Evolutionary conservation across 2,797 vertebrate genomes (phyloP), one percentile per base, ranked within the genome.

Genomic region (Chelon auratus): DNA sequence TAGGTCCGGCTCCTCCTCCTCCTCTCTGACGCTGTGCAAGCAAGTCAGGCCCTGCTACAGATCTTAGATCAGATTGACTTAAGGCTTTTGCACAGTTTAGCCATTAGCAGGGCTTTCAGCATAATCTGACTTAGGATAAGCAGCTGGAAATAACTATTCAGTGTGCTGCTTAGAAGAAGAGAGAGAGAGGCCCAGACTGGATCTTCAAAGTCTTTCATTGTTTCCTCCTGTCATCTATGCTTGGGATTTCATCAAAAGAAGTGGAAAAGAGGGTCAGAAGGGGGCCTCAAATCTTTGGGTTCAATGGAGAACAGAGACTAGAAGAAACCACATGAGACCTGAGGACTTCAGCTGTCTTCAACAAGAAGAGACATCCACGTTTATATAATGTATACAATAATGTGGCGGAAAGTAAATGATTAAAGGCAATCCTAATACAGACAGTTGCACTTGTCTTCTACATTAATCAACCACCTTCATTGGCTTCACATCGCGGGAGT

Each of bases 141-240:
- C 66, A 75, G 82, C 72, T 86, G 81, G 56, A 78, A 82, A 77
- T 84, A 77, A 87, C 39, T 77, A 57, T 30, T 76, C 58, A 36
- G 59, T 74, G 52, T n/a, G 73, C 30, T 10, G 64, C 18, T 77
- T 14, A 68, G 52, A 75, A 50, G 74, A 47, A 59, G 40, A 42
- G 40, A 42, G 40, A 42, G 40, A 42, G 65, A 58, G 62, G 42
- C 75, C 58, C 60, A 50, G 68, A 58, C 55, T 72, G 61, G 61
- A 75, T 82, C 74, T 83, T 87, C 55, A 78, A 83, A 91, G 87
- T 61, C 75, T 82, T 72, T 70, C 83, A 90, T 85, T 83, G 69
- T 87, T 91, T 83, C 83, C 81, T 87, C 76, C 71, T 66, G 91
- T 92, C 85, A 88, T 87, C 68, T 86, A 83, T 77, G 54, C 75